Evolutionary conservation across 2,888 invertebrate genomes (phyloP).

Genomic region (Dermolepida albohirtum): DNA sequence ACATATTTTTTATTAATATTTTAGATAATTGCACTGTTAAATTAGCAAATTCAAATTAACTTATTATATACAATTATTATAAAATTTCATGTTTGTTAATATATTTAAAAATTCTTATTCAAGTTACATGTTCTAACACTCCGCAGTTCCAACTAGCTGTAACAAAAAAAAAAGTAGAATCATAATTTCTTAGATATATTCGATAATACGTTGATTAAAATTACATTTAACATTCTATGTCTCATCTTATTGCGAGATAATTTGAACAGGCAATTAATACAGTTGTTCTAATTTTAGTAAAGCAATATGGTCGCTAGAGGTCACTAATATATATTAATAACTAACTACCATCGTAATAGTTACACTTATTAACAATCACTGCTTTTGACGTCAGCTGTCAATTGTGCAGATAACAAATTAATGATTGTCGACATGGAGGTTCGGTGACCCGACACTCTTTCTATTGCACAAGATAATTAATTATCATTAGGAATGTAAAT

Average conservation of each 20-base stretch:
- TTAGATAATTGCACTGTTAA: too few species aligned
- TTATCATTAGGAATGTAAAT: slow-evolving; percentile 50
- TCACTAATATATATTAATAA: slow-evolving; percentile 53
- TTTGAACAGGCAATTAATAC: slow-evolving; percentile 49
- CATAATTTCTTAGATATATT: slow-evolving; percentile 11
- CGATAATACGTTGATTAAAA: slow-evolving; percentile 46
- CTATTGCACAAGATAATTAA: slow-evolving; percentile 45
- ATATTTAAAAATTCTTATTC: background rate
- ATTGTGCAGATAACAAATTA: slow-evolving; percentile 51
- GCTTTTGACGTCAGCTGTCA: slow-evolving; percentile 52
- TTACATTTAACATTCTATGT: slow-evolving; percentile 47
- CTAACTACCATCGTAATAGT: slow-evolving; percentile 50
- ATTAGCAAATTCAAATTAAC: too few species aligned
- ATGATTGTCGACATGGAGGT: slow-evolving; percentile 44
- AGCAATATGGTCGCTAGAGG: slow-evolving; percentile 46
- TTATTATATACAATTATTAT: too few species aligned
- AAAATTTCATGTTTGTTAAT: background rate
- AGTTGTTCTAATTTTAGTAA: background rate
- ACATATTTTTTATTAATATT: too few species aligned
- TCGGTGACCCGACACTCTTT: slow-evolving; percentile 47
- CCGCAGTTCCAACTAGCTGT: too few species aligned
- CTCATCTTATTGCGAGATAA: slow-evolving; percentile 53
- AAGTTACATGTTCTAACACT: slow-evolving; percentile 7
- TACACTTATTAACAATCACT: slow-evolving; percentile 49
- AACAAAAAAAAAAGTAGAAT: background rate